These are phyloP conservation scores for Perizoma flavofasciatum DNA, from an alignment of 2,888 invertebrate species.

Conservation along the genomic window DNA sequence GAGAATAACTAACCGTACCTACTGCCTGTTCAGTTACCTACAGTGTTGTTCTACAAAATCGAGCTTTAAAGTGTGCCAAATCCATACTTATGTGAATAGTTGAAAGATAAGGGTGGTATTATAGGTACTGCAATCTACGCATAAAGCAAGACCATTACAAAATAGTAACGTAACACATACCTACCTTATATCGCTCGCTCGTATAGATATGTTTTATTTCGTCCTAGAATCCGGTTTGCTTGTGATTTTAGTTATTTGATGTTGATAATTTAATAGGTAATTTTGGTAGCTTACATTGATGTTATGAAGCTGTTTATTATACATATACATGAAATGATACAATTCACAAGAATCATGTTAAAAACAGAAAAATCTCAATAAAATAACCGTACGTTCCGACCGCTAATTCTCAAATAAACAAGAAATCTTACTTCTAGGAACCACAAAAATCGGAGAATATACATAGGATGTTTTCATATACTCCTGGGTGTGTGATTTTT, in stretches of 20 bases:
- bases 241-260: neutral
- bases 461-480: no score
- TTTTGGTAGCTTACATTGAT: neutral
- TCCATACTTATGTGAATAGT: conserved; percentile 26
- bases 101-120: conserved; percentile 32
- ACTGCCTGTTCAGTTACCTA: neutral
- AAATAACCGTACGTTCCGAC: no score
- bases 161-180: conserved; percentile 35
- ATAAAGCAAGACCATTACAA: conserved; percentile 42
- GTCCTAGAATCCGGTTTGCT: conserved; percentile 37
- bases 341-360: no score
- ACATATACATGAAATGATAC: no score
- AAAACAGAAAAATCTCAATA: no score
- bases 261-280: neutral
- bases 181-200: conserved; percentile 6
- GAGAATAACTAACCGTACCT: neutral
- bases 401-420: no score
- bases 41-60: conserved; percentile 16
- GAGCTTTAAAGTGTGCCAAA: conserved; percentile 31
- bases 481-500: no score
- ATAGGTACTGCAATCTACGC: conserved; percentile 26
- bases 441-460: no score
- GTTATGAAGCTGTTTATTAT: no score
- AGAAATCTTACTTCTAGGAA: no score
- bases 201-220: conserved; percentile 37